A percentile compares a stretch with the other conserved stretches of the same genome.
phyloP scores from a whole-genome alignment of 2,797 vertebrate genomes.

The Lagodon rhomboides region DNA sequence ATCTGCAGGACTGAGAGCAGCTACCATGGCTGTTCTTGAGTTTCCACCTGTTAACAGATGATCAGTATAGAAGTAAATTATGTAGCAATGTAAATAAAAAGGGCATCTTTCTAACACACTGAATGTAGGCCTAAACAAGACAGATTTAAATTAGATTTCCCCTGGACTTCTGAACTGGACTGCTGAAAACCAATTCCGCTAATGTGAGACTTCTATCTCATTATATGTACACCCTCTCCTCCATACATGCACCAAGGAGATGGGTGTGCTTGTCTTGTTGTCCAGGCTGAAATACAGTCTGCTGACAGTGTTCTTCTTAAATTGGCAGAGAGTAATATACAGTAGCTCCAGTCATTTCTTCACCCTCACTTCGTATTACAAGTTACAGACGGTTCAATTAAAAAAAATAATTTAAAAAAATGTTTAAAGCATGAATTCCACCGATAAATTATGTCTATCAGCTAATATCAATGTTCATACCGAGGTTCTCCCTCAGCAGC shows the following conservation, averaged over 20 bases:
- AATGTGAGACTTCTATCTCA: slow-evolving; percentile 12
- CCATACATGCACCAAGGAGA: slow-evolving; percentile 15
- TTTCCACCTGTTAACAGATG: slow-evolving; percentile 90
- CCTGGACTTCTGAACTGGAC: background rate
- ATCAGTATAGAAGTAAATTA: slow-evolving; percentile 15
- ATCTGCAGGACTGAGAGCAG: slow-evolving; percentile 98
- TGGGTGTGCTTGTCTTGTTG: slow-evolving; percentile 52
- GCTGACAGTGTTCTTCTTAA: slow-evolving; percentile 70
- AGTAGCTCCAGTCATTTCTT: slow-evolving; percentile 39
- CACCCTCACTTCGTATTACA: slow-evolving; percentile 14
- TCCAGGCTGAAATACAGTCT: slow-evolving; percentile 64
- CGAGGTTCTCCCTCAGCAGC: slow-evolving; percentile 97
- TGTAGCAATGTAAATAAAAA: background rate
- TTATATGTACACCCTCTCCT: slow-evolving; percentile 21
- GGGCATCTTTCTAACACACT: background rate
- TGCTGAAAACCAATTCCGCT: slow-evolving; percentile 14
- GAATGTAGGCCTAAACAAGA: background rate
- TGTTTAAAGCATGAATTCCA: too few relatives aligned
- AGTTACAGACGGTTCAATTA: slow-evolving; percentile 22
- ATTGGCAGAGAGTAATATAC: slow-evolving; percentile 53
- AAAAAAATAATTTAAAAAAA: too few relatives aligned
- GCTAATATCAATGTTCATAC: slow-evolving; percentile 79
- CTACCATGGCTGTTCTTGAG: slow-evolving; percentile 98
- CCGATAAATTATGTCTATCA: slow-evolving; percentile 2
- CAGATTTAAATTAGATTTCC: background rate